Percentiles rank a stretch among this genome's conserved stretches.
phyloP scores from a whole-genome alignment of 2,113 vertebrate species.

The Ageneiosus marmoratus region DNA sequence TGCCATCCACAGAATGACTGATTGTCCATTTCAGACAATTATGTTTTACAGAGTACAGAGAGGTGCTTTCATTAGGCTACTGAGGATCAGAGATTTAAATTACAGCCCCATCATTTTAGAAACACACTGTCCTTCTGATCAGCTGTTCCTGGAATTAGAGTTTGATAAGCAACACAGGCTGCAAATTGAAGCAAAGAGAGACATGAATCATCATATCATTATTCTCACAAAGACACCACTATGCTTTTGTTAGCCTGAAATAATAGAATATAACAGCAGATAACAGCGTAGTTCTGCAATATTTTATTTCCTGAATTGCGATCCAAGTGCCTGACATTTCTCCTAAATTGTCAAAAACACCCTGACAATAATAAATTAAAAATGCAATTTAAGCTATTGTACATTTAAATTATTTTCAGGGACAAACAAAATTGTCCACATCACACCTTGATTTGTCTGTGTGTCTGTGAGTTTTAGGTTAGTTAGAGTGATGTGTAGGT shows the following conservation, averaged over 20 bases:
- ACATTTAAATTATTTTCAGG: not conserved
- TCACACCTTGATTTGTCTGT: not conserved
- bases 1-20: slow-evolving; percentile 36
- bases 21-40: slow-evolving; percentile 52
- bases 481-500: not conserved
- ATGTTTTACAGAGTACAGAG: slow-evolving; percentile 43
- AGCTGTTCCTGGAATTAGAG: slow-evolving; percentile 35
- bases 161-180: slow-evolving; percentile 33
- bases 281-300: not conserved
- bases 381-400: not conserved
- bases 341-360: not conserved
- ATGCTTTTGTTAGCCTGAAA: slow-evolving; percentile 13
- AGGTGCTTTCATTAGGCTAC: slow-evolving; percentile 39
- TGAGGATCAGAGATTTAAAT: slow-evolving; percentile 37
- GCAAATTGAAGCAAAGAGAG: slow-evolving; percentile 35
- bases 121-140: slow-evolving; percentile 37
- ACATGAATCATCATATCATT: slow-evolving; percentile 28
- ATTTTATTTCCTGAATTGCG: not conserved
- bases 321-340: not conserved
- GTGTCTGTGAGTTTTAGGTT: not conserved
- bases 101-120: slow-evolving; percentile 39
- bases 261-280: slow-evolving; percentile 5
- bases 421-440: not conserved
- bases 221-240: slow-evolving; percentile 15
- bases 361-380: not conserved